Conservation (phyloP, 1,140 invertebrate species). For the Drosophila saltans region DNA sequence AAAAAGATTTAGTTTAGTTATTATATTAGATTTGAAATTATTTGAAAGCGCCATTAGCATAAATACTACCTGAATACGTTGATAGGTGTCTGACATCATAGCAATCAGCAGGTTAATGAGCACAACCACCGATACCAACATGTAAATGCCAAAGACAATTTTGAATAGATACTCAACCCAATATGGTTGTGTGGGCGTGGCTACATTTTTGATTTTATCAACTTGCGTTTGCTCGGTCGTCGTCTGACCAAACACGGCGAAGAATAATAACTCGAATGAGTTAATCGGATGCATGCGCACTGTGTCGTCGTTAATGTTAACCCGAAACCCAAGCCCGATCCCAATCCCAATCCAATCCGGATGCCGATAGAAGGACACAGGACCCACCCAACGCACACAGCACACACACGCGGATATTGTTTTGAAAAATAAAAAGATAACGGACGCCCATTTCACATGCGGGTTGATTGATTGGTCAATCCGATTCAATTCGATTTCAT, state of each 20-base stretch:
- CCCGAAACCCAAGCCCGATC: background rate
- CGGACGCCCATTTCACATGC: slow-evolving; percentile 68
- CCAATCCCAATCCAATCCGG: background rate
- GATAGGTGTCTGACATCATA: slow-evolving; percentile 99
- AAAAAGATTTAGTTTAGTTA: slow-evolving; percentile 15
- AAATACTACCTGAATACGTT: slow-evolving; percentile 94
- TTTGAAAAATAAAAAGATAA: slow-evolving; percentile 82
- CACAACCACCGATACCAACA: slow-evolving; percentile 99
- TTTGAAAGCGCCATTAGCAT: slow-evolving; percentile 64
- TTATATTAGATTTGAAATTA: background rate
- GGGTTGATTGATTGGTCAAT: slow-evolving; percentile 72
- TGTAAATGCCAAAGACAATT: slow-evolving; percentile 95
- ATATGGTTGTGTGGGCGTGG: slow-evolving; percentile 86
- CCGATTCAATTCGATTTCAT: background rate
- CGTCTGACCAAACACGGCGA: slow-evolving; percentile 99
- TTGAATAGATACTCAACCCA: slow-evolving; percentile 93
- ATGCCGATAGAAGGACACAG: slow-evolving; percentile 39
- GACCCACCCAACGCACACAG: slow-evolving; percentile 57
- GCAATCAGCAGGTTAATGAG: slow-evolving; percentile 99
- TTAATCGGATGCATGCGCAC: slow-evolving; percentile 93
- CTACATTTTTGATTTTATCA: slow-evolving; percentile 82
- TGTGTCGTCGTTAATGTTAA: slow-evolving; percentile 86
- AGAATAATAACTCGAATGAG: slow-evolving; percentile 98
- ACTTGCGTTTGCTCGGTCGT: slow-evolving; percentile 91
- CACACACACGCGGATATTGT: slow-evolving; percentile 45